Evolutionary conservation across 2,797 vertebrate genomes (phyloP), one percentile per base, ranked within the genome.

Genomic region (Bradypodion ventrale): DNA sequence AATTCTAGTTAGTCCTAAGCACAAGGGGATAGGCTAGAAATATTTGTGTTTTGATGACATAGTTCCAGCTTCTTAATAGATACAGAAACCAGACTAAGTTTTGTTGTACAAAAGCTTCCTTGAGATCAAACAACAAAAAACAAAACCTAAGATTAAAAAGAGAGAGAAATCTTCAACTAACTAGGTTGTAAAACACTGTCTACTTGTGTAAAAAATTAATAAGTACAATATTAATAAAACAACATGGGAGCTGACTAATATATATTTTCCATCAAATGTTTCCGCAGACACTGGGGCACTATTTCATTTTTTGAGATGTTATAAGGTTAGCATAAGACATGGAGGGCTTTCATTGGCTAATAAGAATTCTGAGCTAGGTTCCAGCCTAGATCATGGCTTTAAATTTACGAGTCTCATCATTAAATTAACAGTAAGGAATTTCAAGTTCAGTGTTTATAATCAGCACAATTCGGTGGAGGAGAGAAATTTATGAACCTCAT

Each of bases 11-110:
- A 90, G 89, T 85, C 93, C 91, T 93, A 92, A 87, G 84, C 85
- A 89, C 44, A 25, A 89, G 85, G 91, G 77, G 77, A 88, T 91
- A 87, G 88, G 92, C 88, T 90, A 93, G 92, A 95, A 95, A 93
- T 93, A 87, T 90, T 90, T 75, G 84, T 74, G 82, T 93, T 95
- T 93, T 92, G 90, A 92, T 94, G 92, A 95, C 92, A 93, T 93
- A 82, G 80, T 93, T 91, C 29, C 86, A 87, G 87, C 89, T 80
- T 88, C 77, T 90, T 59, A 87, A 86, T 84, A 93, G 94, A 93
- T 60, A 80, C 15, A 32, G 87, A 77, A 93, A 73, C 63, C 89
- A 92, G 91, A 85, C 62, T 83, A 91, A 93, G 32, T 69, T 93
- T 94, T 92, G 92, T 89, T 84, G 83, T 9, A 52, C 73, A 90